Percentiles rank a stretch among this genome's conserved stretches.
Conservation (phyloP, 2,113 vertebrate species). For the Heteronetta atricapilla region DNA sequence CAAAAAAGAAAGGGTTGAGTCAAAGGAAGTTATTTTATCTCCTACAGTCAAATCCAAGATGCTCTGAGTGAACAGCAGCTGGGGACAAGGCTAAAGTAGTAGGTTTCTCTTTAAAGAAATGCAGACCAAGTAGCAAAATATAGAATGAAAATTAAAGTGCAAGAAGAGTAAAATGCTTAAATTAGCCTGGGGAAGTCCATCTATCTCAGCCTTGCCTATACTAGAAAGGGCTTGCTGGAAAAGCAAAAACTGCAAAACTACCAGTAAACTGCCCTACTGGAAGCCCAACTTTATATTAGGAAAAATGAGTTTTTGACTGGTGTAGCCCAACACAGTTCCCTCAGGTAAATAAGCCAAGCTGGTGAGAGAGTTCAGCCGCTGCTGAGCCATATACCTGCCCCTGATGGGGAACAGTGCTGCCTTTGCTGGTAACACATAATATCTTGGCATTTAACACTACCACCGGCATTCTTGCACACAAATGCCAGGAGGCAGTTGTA, state of each 20-base stretch:
- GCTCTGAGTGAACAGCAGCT: neutral
- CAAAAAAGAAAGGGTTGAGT: neutral
- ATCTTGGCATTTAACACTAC: neutral
- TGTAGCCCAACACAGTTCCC: neutral
- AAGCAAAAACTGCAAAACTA: slow-evolving; percentile 7
- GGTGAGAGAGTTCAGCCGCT: neutral
- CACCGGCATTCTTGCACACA: neutral
- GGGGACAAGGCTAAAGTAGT: slow-evolving; percentile 38
- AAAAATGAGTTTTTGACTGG: neutral
- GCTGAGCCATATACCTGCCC: neutral
- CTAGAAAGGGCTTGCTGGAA: neutral
- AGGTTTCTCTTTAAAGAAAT: slow-evolving; percentile 51
- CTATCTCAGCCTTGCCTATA: slow-evolving; percentile 15
- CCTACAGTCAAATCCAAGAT: slow-evolving; percentile 13
- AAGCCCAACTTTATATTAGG: neutral
- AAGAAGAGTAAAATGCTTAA: slow-evolving; percentile 35
- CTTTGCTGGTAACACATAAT: neutral
- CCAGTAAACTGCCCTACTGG: neutral
- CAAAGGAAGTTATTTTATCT: neutral
- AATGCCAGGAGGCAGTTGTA: neutral
- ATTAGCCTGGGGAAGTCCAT: slow-evolving; percentile 2
- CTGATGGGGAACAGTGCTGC: neutral
- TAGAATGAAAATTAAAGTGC: slow-evolving; percentile 58
- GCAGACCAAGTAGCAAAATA: slow-evolving; percentile 47
- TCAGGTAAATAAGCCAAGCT: neutral